phyloP scores from a whole-genome alignment of 2,888 invertebrate genomes.

The Apotomis capreana region DNA sequence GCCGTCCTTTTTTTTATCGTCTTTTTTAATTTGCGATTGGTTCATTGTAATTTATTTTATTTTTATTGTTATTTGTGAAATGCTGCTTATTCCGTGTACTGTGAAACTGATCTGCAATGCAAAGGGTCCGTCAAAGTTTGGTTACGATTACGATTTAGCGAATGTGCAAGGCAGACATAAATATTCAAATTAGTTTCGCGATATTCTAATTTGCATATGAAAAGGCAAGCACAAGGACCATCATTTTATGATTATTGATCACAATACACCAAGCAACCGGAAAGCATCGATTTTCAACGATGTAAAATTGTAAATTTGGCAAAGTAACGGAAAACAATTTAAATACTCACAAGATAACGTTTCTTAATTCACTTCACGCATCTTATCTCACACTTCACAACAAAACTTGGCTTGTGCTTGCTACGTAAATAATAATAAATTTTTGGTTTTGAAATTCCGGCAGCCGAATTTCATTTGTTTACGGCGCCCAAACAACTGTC shows the following conservation, averaged over 20 bases:
- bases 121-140: slow-evolving; percentile 34
- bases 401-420: slow-evolving; percentile 48
- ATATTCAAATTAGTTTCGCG: slow-evolving; percentile 61
- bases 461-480: slow-evolving; percentile 78
- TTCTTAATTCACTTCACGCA: slow-evolving; percentile 57
- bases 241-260: slow-evolving; percentile 73
- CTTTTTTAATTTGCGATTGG: slow-evolving; percentile 61
- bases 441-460: slow-evolving; percentile 61
- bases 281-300: slow-evolving; percentile 54
- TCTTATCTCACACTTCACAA: slow-evolving; percentile 52
- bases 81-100: slow-evolving; percentile 7
- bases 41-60: slow-evolving; percentile 65
- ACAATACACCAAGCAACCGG: slow-evolving; percentile 63
- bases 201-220: slow-evolving; percentile 70
- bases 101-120: slow-evolving; percentile 33
- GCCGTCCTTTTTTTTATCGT: slow-evolving; percentile 70
- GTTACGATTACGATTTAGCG: slow-evolving; percentile 47
- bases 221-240: slow-evolving; percentile 60
- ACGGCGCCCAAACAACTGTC: slow-evolving; percentile 69
- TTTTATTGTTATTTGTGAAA: slow-evolving; percentile 30
- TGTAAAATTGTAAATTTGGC: slow-evolving; percentile 40
- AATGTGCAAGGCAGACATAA: slow-evolving; percentile 48
- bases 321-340: slow-evolving; percentile 23
- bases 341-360: slow-evolving; percentile 58
- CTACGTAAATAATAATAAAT: slow-evolving; percentile 54